Evolutionary conservation across 2,888 invertebrate genomes (phyloP), one percentile per base, ranked within the genome.

Genomic region (Brachyopa scutellaris): DNA sequence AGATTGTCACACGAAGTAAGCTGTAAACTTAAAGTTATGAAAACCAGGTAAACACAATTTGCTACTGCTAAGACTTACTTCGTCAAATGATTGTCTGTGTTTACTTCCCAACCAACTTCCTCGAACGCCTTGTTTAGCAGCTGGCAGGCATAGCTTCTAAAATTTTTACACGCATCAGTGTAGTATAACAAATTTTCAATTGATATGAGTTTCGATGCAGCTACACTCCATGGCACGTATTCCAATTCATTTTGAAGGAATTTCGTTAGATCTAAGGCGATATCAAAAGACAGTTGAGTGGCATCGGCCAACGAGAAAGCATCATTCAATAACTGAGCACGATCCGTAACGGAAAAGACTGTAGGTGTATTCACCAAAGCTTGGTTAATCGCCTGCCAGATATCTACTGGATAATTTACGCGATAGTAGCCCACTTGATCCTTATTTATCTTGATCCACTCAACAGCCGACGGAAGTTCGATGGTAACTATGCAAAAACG

Each of bases 401-500:
- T 92, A 0, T 91, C 90, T 1, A 88, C 84, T 0, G 93, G 92
- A 88, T 98, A 98, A 88, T 97, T 97, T 0, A 98, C 96, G 70
- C 97, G 92, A 89, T 97, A 98, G 89, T 95, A 98, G 0, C 98
- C 97, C 8, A 95, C 92, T 92, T 97, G 96, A 84, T 95, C 92
- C 78, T 93, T 93, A 89, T 98, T 98, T 66, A 98, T 92, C 91
- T 98, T 98, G 9, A 97, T 90, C 95, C 96, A 97, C 0, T 91
- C 91, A 0, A 91, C 90, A 6, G 89, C 88, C 40, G 89, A 88
- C 8, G 90, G 87, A 8, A 92, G 87, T 0, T 90, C 89, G n/a
- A 95, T 87, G 47, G 87, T 91, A n/a, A 85, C 86, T 87, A 36
- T n/a, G 13, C 55, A 33, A 40, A 33, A 11, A 23, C 6, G 26